Conservation (phyloP, 30 jellyfish, hydroid and myxozoan genomes). For the Pseudorhiza aurosa region DNA sequence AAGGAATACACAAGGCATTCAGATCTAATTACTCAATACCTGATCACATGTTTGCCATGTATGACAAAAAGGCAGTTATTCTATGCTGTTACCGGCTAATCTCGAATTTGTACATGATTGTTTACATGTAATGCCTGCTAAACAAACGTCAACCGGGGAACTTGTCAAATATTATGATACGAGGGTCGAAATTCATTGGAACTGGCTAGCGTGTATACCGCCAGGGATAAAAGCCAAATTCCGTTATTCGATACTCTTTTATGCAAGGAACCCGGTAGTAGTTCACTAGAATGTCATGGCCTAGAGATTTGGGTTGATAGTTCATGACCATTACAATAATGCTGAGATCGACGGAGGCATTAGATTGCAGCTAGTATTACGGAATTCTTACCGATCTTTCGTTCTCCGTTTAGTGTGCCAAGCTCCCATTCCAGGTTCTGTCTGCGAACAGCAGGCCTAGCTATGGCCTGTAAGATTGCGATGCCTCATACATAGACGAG, state of each 20-base stretch:
- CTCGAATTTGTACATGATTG: neutral
- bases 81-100: neutral
- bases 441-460: constrained; percentile 50
- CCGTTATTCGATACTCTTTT: too few species aligned
- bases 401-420: constrained; percentile 80
- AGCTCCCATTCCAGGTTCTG: constrained; percentile 78
- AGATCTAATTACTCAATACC: neutral
- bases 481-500: constrained; percentile 58
- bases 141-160: constrained; percentile 2
- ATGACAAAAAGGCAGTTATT: neutral
- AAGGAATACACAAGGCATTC: too few species aligned
- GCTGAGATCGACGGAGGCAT: too few species aligned
- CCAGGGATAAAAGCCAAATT: too few species aligned
- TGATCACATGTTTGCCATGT: neutral
- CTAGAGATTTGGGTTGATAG: neutral
- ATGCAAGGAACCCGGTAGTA: neutral
- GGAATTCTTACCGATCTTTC: constrained; percentile 68
- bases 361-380: neutral
- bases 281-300: neutral
- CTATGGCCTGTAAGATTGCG: constrained; percentile 50
- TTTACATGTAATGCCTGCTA: constrained; percentile 1
- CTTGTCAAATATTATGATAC: too few species aligned
- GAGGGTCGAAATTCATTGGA: too few species aligned
- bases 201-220: too few species aligned
- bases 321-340: too few species aligned